Percentiles rank a stretch among this genome's conserved stretches.
Evolutionary conservation across 2,113 vertebrate species (phyloP).

Genomic region (Plectropomus leopardus): DNA sequence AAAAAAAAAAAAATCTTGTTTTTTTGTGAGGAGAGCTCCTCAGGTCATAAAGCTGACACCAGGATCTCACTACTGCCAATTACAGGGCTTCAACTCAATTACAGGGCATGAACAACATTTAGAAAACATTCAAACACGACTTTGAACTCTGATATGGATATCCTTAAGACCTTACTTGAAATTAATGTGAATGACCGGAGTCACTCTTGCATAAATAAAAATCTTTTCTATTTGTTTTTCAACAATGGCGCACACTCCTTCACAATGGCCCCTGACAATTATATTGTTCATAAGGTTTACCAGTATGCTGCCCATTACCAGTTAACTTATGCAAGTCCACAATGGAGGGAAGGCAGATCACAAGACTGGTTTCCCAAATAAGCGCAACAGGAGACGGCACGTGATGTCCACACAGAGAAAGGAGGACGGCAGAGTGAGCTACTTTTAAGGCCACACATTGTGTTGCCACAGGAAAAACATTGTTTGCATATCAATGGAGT

Average conservation of each 20-base stretch:
- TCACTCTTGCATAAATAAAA: constrained; percentile 29
- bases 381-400: constrained; percentile 77
- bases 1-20: too few species aligned
- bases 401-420: constrained; percentile 73
- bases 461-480: constrained; percentile 80
- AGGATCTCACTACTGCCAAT: constrained; percentile 47
- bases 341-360: constrained; percentile 77
- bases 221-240: constrained; percentile 5
- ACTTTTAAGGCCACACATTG: constrained; percentile 81
- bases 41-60: constrained; percentile 54
- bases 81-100: constrained; percentile 51
- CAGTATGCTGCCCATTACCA: constrained; percentile 63
- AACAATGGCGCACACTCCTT: constrained; percentile 49
- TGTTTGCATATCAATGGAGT: constrained; percentile 80
- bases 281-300: constrained; percentile 57
- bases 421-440: constrained; percentile 56
- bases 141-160: constrained; percentile 36
- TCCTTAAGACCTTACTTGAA: not conserved
- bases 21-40: constrained; percentile 40
- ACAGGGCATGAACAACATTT: constrained; percentile 28
- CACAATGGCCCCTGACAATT: constrained; percentile 57
- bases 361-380: constrained; percentile 74
- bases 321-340: constrained; percentile 68
- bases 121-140: constrained; percentile 35
- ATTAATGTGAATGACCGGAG: constrained; percentile 3